A percentile compares a stretch with the other conserved stretches of the same genome.
These are phyloP conservation scores for Crotalus tigris DNA, from an alignment of 2,113 vertebrate species.

Conservation along the genomic window DNA sequence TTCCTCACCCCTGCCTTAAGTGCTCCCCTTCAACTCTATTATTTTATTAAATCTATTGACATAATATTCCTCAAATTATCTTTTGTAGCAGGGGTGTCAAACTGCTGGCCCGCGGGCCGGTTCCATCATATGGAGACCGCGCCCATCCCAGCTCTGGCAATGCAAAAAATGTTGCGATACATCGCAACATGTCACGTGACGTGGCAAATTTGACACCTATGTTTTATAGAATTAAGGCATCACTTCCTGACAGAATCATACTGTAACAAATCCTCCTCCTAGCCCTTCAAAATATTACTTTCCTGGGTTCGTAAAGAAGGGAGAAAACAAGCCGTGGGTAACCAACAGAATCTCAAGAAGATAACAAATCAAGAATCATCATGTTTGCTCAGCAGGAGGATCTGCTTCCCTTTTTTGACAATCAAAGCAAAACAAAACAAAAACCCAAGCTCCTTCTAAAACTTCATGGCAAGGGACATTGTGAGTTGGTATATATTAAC, in stretches of 20 bases:
- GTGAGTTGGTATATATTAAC: neutral
- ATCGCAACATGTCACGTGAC: too few relatives aligned
- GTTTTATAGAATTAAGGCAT: neutral
- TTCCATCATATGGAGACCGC: too few relatives aligned
- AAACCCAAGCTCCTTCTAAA: neutral
- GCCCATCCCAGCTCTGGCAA: too few relatives aligned
- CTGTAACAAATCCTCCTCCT: neutral
- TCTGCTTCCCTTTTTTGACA: neutral
- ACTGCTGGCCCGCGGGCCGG: too few relatives aligned
- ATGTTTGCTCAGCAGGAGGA: neutral
- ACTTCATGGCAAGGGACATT: neutral
- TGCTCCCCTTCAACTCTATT: neutral
- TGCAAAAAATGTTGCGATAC: too few relatives aligned
- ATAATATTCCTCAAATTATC: neutral
- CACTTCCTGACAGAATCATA: neutral
- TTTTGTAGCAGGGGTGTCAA: neutral
- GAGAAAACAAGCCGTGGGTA: neutral
- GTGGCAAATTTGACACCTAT: too few relatives aligned
- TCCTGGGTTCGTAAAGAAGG: neutral
- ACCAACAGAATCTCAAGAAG: neutral
- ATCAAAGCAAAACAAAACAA: neutral
- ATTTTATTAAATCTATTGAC: neutral
- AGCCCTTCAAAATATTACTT: neutral
- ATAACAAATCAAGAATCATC: neutral
- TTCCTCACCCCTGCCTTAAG: neutral